These are phyloP conservation scores for Drosophila quinaria DNA, from an alignment of 2,888 invertebrate genomes.

Conservation along the genomic window DNA sequence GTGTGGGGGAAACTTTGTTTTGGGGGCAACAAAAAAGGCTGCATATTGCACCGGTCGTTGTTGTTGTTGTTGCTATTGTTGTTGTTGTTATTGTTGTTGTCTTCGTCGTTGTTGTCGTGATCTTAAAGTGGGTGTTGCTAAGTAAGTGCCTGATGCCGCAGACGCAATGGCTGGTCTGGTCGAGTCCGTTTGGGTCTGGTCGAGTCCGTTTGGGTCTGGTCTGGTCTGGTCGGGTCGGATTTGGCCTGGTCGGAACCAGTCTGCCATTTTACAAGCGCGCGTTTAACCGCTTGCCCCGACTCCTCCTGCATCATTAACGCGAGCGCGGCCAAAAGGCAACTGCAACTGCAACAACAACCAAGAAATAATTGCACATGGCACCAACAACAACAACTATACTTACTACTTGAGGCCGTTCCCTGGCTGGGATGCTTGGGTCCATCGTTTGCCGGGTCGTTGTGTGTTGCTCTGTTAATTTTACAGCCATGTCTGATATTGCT, in stretches of 20 bases:
- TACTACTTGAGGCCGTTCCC: constrained; percentile 61
- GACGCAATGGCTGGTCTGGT: constrained; percentile 75
- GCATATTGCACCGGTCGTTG: constrained; percentile 58
- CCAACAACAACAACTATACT: constrained; percentile 40
- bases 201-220: constrained; percentile 24
- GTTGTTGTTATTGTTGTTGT: constrained; percentile 26
- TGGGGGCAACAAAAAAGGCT: constrained; percentile 14
- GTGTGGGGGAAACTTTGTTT: constrained; percentile 1
- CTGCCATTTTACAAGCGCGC: constrained; percentile 75
- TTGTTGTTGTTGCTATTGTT: constrained; percentile 30
- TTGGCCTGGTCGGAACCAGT: constrained; percentile 58
- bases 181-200: constrained; percentile 45
- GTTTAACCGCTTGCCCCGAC: constrained; percentile 38
- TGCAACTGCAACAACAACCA: constrained; percentile 53
- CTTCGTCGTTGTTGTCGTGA: constrained; percentile 55
- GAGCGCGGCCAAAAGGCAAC: constrained; percentile 50
- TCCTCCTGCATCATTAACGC: constrained; percentile 77
- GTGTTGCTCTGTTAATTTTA: constrained; percentile 82
- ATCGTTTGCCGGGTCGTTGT: constrained; percentile 57
- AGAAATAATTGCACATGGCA: constrained; percentile 68
- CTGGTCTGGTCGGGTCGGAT: constrained; percentile 2
- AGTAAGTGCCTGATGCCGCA: constrained; percentile 73
- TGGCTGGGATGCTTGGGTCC: constrained; percentile 36
- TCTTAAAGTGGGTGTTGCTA: constrained; percentile 79
- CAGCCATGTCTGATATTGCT: constrained; percentile 84